Conservation (phyloP, 2,888 invertebrate species). For the Cremastinae sp. region DNA sequence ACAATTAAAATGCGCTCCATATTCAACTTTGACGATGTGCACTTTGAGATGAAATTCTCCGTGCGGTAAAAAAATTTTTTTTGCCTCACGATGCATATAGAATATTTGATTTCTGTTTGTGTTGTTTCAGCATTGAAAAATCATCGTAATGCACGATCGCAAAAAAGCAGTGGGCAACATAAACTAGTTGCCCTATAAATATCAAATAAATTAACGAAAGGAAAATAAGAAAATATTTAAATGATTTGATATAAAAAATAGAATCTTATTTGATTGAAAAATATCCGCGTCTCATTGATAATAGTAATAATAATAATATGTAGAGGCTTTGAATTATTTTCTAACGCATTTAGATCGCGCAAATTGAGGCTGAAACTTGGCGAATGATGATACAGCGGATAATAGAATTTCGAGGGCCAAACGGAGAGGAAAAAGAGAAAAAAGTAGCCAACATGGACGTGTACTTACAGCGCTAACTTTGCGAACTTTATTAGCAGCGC, state of each 20-base stretch:
- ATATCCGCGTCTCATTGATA: constrained; percentile 11
- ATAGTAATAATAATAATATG: neutral
- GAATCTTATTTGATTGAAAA: neutral
- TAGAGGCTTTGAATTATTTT: constrained; percentile 7
- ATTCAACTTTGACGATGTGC: neutral
- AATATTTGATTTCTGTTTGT: neutral
- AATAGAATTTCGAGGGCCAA: neutral
- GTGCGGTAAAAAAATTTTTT: too few species aligned
- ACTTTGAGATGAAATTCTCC: neutral
- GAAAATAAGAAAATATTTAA: neutral
- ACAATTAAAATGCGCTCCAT: neutral
- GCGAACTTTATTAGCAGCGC: constrained; percentile 85
- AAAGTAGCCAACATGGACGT: neutral
- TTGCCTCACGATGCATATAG: neutral
- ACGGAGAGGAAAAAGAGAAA: constrained; percentile 7
- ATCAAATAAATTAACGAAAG: neutral
- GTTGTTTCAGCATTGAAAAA: neutral
- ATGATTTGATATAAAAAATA: neutral
- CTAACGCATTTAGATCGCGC: neutral
- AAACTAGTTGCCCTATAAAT: too few species aligned
- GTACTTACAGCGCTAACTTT: constrained; percentile 94
- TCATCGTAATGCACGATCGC: neutral
- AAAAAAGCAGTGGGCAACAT: too few species aligned
- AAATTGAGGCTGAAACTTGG: neutral
- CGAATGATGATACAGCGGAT: neutral